A percentile compares a stretch with the other conserved stretches of the same genome.
Conservation (phyloP, 2,113 vertebrate genomes). For the Epinephelus fuscoguttatus region DNA sequence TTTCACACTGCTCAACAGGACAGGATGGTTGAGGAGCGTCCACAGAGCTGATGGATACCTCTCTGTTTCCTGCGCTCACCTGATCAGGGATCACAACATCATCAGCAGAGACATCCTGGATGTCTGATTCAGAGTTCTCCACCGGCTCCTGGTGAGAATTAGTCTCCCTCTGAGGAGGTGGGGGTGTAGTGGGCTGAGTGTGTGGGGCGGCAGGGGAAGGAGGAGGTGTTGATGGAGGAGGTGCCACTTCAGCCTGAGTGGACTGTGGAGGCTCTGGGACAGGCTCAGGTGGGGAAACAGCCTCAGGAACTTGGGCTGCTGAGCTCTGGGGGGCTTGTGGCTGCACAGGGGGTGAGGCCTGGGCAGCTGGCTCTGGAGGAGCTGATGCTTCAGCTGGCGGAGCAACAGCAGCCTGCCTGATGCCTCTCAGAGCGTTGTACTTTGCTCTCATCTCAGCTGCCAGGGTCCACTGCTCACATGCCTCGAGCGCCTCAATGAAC, state of each 20-base stretch:
- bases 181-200: background rate
- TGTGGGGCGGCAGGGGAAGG: slow-evolving; percentile 35
- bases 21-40: background rate
- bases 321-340: slow-evolving; percentile 20
- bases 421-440: slow-evolving; percentile 72
- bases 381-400: slow-evolving; percentile 2
- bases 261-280: slow-evolving; percentile 22
- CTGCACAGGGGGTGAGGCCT: background rate
- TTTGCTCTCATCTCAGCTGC: slow-evolving; percentile 66
- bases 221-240: slow-evolving; percentile 56
- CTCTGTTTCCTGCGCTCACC: background rate
- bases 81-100: background rate
- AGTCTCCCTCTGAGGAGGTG: background rate
- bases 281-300: slow-evolving; percentile 42
- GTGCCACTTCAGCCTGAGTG: slow-evolving; percentile 11
- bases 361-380: slow-evolving; percentile 31
- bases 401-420: too few species aligned
- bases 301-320: background rate
- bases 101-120: slow-evolving; percentile 13
- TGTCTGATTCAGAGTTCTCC: slow-evolving; percentile 69
- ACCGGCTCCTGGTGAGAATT: slow-evolving; percentile 53
- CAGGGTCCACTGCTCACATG: slow-evolving; percentile 47
- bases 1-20: slow-evolving; percentile 3
- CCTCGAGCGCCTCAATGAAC: slow-evolving; percentile 75
- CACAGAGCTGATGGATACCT: background rate